A percentile compares a stretch with the other conserved stretches of the same genome.
Evolutionary conservation across 2,888 invertebrate genomes (phyloP).

Genomic region (Ophonus ardosiacus): DNA sequence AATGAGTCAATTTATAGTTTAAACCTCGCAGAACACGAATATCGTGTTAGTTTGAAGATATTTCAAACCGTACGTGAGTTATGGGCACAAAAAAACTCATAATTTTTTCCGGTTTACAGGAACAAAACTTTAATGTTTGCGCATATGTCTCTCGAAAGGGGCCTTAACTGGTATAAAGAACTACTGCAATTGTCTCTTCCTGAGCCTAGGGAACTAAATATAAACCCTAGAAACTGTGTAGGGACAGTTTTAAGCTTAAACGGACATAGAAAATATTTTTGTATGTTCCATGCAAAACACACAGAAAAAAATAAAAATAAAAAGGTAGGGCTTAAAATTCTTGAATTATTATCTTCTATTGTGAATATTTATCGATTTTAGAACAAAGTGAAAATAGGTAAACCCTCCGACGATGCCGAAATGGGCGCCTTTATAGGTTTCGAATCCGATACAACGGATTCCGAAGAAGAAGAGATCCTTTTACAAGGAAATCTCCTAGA

Average conservation of each 20-base stretch:
- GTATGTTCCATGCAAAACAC: constrained; percentile 98
- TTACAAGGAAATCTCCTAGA: constrained; percentile 83
- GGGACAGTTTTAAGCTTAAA: constrained; percentile 97
- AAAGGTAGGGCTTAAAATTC: constrained; percentile 76
- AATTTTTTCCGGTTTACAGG: constrained; percentile 76
- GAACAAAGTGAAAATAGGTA: constrained; percentile 63
- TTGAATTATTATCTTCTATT: not conserved
- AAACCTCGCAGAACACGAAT: no score
- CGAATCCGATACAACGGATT: constrained; percentile 82
- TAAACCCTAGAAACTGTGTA: constrained; percentile 97
- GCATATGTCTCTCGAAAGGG: constrained; percentile 94
- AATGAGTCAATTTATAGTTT: no score
- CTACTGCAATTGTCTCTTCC: constrained; percentile 92
- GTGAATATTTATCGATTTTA: not conserved
- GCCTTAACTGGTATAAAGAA: constrained; percentile 95
- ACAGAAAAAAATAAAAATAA: constrained; percentile 85
- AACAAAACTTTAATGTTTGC: constrained; percentile 98
- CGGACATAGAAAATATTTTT: constrained; percentile 98
- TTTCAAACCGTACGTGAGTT: no score
- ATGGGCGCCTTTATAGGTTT: constrained; percentile 93
- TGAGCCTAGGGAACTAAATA: constrained; percentile 88
- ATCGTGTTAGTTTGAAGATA: no score
- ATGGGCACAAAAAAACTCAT: no score
- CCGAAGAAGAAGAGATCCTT: constrained; percentile 79
- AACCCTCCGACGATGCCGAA: constrained; percentile 82